phyloP scores from a whole-genome alignment of 2,797 vertebrate species.

The Ptychobarbus kaznakovi region DNA sequence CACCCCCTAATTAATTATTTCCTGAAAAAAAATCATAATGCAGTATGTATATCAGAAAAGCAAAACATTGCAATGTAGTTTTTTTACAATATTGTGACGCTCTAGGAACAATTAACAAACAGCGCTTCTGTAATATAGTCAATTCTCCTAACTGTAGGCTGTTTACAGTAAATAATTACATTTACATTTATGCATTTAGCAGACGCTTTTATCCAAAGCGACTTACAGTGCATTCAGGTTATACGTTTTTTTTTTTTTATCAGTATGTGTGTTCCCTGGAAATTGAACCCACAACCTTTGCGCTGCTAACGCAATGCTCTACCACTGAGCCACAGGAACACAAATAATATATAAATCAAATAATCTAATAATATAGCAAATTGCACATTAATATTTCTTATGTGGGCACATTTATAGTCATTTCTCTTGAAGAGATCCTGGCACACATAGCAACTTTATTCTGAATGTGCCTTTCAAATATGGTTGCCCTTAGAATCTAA shows the following conservation, averaged over 20 bases:
- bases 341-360: too few relatives aligned
- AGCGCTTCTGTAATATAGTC: not conserved
- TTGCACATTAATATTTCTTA: not conserved
- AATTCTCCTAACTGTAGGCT: not conserved
- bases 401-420: not conserved
- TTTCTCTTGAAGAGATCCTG: not conserved
- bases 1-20: too few relatives aligned
- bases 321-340: too few relatives aligned
- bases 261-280: too few relatives aligned
- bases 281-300: too few relatives aligned
- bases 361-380: not conserved
- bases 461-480: conserved; percentile 2
- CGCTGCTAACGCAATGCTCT: too few relatives aligned
- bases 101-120: not conserved
- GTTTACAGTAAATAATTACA: not conserved
- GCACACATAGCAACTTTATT: not conserved
- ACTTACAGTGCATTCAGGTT: too few relatives aligned
- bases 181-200: too few relatives aligned
- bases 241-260: too few relatives aligned
- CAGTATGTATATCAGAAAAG: not conserved
- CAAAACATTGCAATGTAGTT: not conserved
- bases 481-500: conserved; percentile 13
- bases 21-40: not conserved
- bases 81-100: not conserved
- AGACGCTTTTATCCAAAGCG: too few relatives aligned